These are phyloP conservation scores for Encarsia formosa DNA, from an alignment of 2,888 invertebrate genomes.

Conservation along the genomic window DNA sequence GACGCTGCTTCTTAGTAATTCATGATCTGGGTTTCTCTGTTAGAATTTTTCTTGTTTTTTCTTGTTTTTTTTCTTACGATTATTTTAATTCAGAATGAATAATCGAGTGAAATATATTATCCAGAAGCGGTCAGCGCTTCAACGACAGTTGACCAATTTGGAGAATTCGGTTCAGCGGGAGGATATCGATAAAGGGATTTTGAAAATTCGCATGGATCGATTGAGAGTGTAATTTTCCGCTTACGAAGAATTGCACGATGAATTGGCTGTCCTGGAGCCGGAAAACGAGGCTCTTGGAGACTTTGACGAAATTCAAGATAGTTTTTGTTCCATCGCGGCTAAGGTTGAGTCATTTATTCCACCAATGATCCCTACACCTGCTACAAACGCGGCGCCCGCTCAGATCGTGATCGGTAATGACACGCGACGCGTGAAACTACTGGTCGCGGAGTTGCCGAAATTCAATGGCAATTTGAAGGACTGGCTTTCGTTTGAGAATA, in stretches of 20 bases:
- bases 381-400: not conserved
- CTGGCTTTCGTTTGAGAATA: conserved; percentile 23
- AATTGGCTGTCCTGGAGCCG: not conserved
- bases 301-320: not conserved
- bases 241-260: not conserved
- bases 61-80: too few relatives aligned
- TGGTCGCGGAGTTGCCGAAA: not conserved
- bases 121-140: too few relatives aligned
- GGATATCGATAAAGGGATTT: too few relatives aligned
- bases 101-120: too few relatives aligned
- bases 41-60: too few relatives aligned
- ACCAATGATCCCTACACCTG: not conserved
- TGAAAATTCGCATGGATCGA: not conserved
- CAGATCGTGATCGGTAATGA: not conserved
- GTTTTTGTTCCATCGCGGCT: not conserved
- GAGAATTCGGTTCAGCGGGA: too few relatives aligned
- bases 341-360: not conserved
- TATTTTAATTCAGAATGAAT: not conserved
- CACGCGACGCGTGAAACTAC: not conserved
- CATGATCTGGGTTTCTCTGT: too few relatives aligned
- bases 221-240: not conserved
- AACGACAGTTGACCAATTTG: too few relatives aligned
- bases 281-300: not conserved
- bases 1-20: too few relatives aligned
- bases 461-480: not conserved